phyloP scores from a whole-genome alignment of 2,888 invertebrate species.

The Tachina lurida region DNA sequence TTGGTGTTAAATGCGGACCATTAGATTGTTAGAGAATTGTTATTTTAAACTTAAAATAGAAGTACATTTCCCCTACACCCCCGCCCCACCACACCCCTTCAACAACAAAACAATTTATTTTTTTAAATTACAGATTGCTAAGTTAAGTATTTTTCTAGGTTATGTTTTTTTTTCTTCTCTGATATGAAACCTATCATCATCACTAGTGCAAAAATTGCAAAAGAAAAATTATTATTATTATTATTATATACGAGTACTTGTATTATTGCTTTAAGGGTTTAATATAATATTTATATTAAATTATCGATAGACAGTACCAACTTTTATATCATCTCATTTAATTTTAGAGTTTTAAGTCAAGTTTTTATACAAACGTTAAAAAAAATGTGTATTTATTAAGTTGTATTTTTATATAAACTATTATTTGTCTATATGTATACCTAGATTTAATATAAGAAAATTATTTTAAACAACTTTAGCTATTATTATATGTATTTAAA shows the following conservation, averaged over 20 bases:
- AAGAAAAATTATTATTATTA: not conserved
- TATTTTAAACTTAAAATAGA: slow-evolving; percentile 15
- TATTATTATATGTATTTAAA: not conserved
- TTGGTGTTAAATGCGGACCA: slow-evolving; percentile 92
- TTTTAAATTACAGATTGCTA: slow-evolving; percentile 24
- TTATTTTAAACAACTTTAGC: not conserved
- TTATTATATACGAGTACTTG: no score
- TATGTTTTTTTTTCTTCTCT: not conserved
- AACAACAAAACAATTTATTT: not conserved
- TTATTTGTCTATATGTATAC: slow-evolving; percentile 21
- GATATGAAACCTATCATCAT: slow-evolving; percentile 5
- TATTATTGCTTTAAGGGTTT: slow-evolving; percentile 41
- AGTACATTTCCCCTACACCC: not conserved
- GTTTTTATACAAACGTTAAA: not conserved
- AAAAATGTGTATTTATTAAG: slow-evolving; percentile 7
- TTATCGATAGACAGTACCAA: slow-evolving; percentile 21
- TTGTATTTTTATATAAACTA: slow-evolving; percentile 46
- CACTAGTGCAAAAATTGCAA: not conserved
- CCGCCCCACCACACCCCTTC: not conserved
- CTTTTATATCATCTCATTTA: not conserved
- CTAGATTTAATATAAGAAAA: not conserved
- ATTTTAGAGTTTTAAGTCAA: not conserved
- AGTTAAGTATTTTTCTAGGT: slow-evolving; percentile 13
- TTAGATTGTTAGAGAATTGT: slow-evolving; percentile 84
- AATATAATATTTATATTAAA: slow-evolving; percentile 71